phyloP scores from a whole-genome alignment of 2,797 vertebrate genomes.

The Ispidina lecontei region DNA sequence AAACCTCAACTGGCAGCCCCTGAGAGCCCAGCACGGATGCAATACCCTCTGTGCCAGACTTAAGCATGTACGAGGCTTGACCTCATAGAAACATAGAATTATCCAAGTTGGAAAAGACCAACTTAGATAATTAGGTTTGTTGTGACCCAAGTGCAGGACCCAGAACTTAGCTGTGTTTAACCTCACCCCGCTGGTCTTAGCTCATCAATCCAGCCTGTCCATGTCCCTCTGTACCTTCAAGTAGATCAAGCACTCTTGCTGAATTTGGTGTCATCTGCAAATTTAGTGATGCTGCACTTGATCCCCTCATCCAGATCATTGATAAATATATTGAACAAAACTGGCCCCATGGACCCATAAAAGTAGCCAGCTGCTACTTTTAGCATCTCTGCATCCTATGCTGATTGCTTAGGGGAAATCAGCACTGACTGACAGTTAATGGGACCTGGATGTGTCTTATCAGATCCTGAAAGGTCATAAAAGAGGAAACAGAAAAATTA shows the following conservation, averaged over 20 bases:
- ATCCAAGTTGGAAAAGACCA: not conserved
- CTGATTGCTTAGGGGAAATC: not conserved
- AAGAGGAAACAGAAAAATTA: not conserved
- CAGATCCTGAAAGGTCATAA: not conserved
- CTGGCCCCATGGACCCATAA: no score
- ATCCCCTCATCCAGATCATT: no score
- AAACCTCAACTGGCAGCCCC: not conserved
- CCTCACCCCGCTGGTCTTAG: no score
- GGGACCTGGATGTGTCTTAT: not conserved
- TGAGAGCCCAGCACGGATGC: not conserved
- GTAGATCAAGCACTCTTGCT: no score
- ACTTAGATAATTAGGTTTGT: no score
- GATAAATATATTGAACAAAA: no score
- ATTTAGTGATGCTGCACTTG: no score
- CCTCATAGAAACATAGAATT: not conserved
- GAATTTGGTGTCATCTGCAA: no score
- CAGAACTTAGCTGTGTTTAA: no score
- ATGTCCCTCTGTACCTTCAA: no score
- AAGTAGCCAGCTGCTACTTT: not conserved
- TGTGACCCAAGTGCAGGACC: no score
- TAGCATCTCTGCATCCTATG: not conserved
- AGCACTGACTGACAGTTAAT: not conserved
- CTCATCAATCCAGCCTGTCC: no score
- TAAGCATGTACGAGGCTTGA: not conserved
- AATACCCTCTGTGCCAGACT: not conserved